Percentiles rank a stretch among this genome's conserved stretches.
phyloP scores from a whole-genome alignment of 2,797 vertebrate species.

The Anguilla anguilla region DNA sequence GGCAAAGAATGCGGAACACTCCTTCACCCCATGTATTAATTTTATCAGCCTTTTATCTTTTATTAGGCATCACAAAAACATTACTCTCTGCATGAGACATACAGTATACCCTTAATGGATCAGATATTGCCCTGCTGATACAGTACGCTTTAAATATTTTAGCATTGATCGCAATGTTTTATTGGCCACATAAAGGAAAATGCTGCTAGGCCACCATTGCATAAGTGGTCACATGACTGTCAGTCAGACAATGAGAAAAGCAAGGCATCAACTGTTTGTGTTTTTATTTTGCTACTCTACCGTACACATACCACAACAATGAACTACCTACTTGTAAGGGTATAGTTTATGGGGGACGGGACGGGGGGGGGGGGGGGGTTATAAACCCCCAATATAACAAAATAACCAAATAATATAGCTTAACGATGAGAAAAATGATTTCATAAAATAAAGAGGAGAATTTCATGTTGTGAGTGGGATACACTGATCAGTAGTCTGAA shows the following conservation, averaged over 20 bases:
- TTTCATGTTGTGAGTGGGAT: too few relatives aligned
- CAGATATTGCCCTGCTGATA: background rate
- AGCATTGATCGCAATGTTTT: background rate
- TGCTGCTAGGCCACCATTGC: background rate
- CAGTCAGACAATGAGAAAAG: background rate
- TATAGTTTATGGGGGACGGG: too few relatives aligned
- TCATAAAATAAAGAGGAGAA: too few relatives aligned
- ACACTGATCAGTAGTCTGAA: too few relatives aligned
- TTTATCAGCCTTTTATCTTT: background rate
- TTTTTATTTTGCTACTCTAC: too few relatives aligned
- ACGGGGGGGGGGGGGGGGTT: too few relatives aligned
- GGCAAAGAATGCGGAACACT: background rate
- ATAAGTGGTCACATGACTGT: background rate
- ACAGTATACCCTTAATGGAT: background rate
- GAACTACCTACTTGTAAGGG: too few relatives aligned
- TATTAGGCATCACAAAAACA: too few relatives aligned
- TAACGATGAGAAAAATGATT: too few relatives aligned
- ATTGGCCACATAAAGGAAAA: background rate
- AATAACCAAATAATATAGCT: too few relatives aligned
- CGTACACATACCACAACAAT: too few relatives aligned
- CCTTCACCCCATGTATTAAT: conserved; percentile 26
- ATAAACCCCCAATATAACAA: too few relatives aligned
- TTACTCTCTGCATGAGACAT: background rate
- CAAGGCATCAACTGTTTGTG: background rate
- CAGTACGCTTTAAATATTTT: background rate